A percentile compares a stretch with the other conserved stretches of the same genome.
Evolutionary conservation across 1,140 invertebrate genomes (phyloP).

Genomic region (Adoxophyes honmai): DNA sequence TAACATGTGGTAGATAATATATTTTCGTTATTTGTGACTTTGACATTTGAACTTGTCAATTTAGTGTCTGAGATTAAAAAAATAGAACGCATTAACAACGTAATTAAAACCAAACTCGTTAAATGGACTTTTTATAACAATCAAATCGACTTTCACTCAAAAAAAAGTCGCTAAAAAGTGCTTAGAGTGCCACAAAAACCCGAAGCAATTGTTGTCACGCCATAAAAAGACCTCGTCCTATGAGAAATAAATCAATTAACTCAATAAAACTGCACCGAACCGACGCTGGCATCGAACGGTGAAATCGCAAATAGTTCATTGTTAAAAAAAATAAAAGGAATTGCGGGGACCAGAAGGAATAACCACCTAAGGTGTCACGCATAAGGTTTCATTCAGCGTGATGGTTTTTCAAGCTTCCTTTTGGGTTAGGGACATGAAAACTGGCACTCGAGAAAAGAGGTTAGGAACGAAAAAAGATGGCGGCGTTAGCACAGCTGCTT

Average conservation of each 20-base stretch:
- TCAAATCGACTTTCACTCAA: background rate
- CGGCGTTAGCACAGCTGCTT: slow-evolving; percentile 29
- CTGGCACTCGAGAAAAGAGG: slow-evolving; percentile 28
- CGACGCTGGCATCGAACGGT: slow-evolving; percentile 4
- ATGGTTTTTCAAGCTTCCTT: background rate
- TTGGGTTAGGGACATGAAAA: slow-evolving; percentile 18
- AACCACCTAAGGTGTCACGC: background rate
- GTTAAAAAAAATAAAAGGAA: slow-evolving; percentile 11
- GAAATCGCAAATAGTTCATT: slow-evolving; percentile 11
- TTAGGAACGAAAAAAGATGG: slow-evolving; percentile 17
- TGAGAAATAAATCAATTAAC: slow-evolving; percentile 12
- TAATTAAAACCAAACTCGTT: too few species aligned
- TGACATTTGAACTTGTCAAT: too few species aligned
- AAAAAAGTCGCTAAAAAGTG: background rate
- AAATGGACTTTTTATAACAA: background rate
- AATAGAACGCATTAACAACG: too few species aligned
- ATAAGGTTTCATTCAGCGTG: background rate
- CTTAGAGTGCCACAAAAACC: background rate
- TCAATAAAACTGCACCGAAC: slow-evolving; percentile 8
- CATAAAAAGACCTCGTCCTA: slow-evolving; percentile 11
- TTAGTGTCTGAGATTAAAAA: too few species aligned
- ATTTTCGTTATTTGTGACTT: too few species aligned
- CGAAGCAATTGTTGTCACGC: slow-evolving; percentile 4
- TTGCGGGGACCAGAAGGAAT: background rate
- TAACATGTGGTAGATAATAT: too few species aligned